phyloP scores from a whole-genome alignment of 2,888 invertebrate genomes.

The Eumerus sabulonum region DNA sequence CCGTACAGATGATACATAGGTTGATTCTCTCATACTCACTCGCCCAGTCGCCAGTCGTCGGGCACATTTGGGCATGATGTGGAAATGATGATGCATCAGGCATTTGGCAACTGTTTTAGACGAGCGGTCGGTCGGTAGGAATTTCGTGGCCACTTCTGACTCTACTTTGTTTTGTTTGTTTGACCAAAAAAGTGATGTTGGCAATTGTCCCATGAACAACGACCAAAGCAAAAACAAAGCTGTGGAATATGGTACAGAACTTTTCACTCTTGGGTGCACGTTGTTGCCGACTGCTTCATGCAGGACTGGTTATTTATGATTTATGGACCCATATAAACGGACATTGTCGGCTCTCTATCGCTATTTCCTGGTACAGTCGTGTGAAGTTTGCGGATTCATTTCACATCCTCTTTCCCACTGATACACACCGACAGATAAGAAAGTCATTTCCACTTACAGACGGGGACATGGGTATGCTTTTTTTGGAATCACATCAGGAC shows the following conservation, averaged over 20 bases:
- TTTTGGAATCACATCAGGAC: no score
- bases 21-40: no score
- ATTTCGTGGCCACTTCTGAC: not conserved
- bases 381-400: no score
- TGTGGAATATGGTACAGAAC: not conserved
- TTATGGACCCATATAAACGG: conserved; percentile 17
- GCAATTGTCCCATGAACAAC: conserved; percentile 23
- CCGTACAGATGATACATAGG: no score
- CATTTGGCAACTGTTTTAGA: conserved; percentile 59
- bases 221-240: no score
- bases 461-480: no score
- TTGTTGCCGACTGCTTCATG: conserved; percentile 52
- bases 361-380: no score
- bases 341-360: no score
- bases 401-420: no score
- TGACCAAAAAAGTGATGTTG: conserved; percentile 51
- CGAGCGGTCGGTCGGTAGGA: conserved; percentile 20
- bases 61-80: conserved; percentile 42
- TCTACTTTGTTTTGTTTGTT: conserved; percentile 11
- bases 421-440: no score
- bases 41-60: no score
- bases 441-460: no score
- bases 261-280: conserved; percentile 49
- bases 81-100: conserved; percentile 57
- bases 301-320: conserved; percentile 52